A percentile compares a stretch with the other conserved stretches of the same genome.
These are phyloP conservation scores for Cosmopolites sordidus DNA, from an alignment of 2,888 invertebrate species.

Conservation along the genomic window DNA sequence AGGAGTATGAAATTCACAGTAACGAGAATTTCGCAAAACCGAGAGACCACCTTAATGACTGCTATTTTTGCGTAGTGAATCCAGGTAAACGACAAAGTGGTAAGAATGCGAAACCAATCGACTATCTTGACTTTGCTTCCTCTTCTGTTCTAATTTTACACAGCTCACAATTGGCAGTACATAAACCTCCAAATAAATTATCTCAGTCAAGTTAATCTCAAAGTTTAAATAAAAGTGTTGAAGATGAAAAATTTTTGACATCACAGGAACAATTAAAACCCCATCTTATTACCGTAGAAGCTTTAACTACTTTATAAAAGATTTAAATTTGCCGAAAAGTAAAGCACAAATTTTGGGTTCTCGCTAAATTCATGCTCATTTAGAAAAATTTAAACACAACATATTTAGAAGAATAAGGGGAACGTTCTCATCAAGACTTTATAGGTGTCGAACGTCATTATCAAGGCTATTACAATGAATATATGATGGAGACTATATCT, in stretches of 20 bases:
- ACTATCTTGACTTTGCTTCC: not conserved
- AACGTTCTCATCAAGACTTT: too few species aligned
- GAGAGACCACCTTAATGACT: constrained; percentile 6
- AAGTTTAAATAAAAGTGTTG: constrained; percentile 1
- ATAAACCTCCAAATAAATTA: constrained; percentile 2
- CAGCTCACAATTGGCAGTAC: not conserved
- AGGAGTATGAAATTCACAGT: constrained; percentile 5
- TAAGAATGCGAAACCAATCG: constrained; percentile 10
- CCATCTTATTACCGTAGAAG: constrained; percentile 1
- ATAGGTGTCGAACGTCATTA: too few species aligned
- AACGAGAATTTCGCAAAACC: constrained; percentile 7
- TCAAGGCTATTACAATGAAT: too few species aligned
- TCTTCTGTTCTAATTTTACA: not conserved
- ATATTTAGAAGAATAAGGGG: too few species aligned
- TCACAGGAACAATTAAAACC: constrained; percentile 5
- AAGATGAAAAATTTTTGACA: constrained; percentile 1
- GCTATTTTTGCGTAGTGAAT: constrained; percentile 9
- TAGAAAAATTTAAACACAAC: too few species aligned
- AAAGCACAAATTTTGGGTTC: constrained; percentile 7
- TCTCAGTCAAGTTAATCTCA: constrained; percentile 7
- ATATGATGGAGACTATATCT: too few species aligned
- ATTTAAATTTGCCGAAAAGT: constrained; percentile 9
- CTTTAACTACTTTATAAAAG: constrained; percentile 5
- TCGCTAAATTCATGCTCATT: too few species aligned
- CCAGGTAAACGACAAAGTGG: constrained; percentile 6